Conservation (phyloP, 1,140 invertebrate species). For the Euwallacea fornicatus region DNA sequence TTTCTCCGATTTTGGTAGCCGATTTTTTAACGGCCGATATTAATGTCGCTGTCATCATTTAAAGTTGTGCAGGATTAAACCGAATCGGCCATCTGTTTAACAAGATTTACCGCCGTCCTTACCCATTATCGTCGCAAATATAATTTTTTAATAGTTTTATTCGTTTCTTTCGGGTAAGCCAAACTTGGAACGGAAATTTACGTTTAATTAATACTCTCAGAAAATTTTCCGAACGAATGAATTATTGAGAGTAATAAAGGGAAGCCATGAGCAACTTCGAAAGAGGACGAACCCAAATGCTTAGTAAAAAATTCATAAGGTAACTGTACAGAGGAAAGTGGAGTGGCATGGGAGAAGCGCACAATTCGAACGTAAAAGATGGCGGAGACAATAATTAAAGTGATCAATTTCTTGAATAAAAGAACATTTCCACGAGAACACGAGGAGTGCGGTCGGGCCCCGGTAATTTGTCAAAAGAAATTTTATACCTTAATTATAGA, state of each 20-base stretch:
- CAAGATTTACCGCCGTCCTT: neutral
- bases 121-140: neutral
- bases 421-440: constrained; percentile 14
- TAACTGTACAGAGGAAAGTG: constrained; percentile 1
- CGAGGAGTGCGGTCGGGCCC: constrained; percentile 5
- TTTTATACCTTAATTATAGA: constrained; percentile 12
- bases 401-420: constrained; percentile 12
- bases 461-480: constrained; percentile 11
- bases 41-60: constrained; percentile 21
- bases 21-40: constrained; percentile 22
- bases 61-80: constrained; percentile 15
- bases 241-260: constrained; percentile 12
- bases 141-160: neutral
- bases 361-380: constrained; percentile 10
- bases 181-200: neutral
- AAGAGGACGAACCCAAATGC: neutral
- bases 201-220: neutral
- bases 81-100: constrained; percentile 8
- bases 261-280: constrained; percentile 11
- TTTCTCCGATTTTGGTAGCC: constrained; percentile 30
- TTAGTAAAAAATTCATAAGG: constrained; percentile 7
- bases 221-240: neutral
- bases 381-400: constrained; percentile 13
- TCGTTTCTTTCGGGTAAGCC: neutral
- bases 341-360: constrained; percentile 1